phyloP scores from a whole-genome alignment of 2,113 vertebrate genomes.

The Apeltes quadracus region DNA sequence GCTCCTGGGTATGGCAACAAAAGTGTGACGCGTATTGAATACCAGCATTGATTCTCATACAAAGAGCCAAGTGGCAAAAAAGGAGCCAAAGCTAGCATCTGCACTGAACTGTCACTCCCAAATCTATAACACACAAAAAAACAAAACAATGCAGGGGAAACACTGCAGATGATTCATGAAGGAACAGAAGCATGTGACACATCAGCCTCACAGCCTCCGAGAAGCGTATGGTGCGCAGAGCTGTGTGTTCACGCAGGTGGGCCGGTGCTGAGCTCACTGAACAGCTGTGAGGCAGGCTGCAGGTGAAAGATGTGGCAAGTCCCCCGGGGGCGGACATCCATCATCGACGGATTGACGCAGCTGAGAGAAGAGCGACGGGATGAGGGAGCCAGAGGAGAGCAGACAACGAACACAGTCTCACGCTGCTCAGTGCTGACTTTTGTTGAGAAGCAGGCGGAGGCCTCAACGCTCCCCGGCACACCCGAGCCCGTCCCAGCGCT shows the following conservation, averaged over 20 bases:
- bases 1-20: slow-evolving; percentile 52
- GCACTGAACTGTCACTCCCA: slow-evolving; percentile 24
- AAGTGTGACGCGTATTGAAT: slow-evolving; percentile 49
- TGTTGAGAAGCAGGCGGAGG: slow-evolving; percentile 23
- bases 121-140: slow-evolving; percentile 21
- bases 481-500: slow-evolving; percentile 33
- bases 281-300: slow-evolving; percentile 70
- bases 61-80: slow-evolving; percentile 37
- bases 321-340: slow-evolving; percentile 62
- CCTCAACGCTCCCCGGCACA: slow-evolving; percentile 26
- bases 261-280: slow-evolving; percentile 51
- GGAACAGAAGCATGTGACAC: slow-evolving; percentile 35
- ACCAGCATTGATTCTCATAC: slow-evolving; percentile 52
- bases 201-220: slow-evolving; percentile 32
- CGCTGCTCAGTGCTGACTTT: slow-evolving; percentile 39
- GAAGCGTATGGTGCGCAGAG: slow-evolving; percentile 33
- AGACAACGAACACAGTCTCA: slow-evolving; percentile 53
- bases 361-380: slow-evolving; percentile 56
- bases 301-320: slow-evolving; percentile 77
- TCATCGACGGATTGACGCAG: slow-evolving; percentile 70
- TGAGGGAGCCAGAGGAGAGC: slow-evolving; percentile 29
- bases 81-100: slow-evolving; percentile 39
- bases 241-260: slow-evolving; percentile 46
- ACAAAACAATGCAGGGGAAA: slow-evolving; percentile 28
- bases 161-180: slow-evolving; percentile 45